phyloP scores from a whole-genome alignment of 2,888 invertebrate genomes.

The Andrena bucephala region DNA sequence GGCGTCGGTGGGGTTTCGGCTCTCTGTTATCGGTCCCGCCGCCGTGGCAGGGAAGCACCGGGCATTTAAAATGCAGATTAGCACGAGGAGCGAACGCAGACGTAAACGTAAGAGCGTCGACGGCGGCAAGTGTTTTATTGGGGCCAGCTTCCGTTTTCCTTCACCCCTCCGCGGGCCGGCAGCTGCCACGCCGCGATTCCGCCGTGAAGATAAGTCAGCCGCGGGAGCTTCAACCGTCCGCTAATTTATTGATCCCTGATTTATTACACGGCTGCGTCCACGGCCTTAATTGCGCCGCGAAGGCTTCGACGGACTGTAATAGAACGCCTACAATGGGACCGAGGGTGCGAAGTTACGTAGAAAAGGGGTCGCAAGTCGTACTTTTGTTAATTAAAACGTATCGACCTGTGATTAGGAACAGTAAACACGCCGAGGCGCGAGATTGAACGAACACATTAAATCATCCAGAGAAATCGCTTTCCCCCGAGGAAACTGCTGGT shows the following conservation, averaged over 20 bases:
- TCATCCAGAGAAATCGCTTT: background rate
- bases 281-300: slow-evolving; percentile 24
- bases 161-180: slow-evolving; percentile 44
- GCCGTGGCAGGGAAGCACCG: slow-evolving; percentile 62
- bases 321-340: background rate
- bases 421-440: background rate
- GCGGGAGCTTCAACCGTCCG: slow-evolving; percentile 75
- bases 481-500: too few relatives aligned
- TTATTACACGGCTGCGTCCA: slow-evolving; percentile 75
- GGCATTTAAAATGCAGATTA: slow-evolving; percentile 81
- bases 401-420: background rate
- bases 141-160: slow-evolving; percentile 76
- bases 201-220: slow-evolving; percentile 74
- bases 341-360: background rate
- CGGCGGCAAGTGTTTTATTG: slow-evolving; percentile 80
- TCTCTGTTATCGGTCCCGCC: slow-evolving; percentile 70
- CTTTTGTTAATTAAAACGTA: background rate
- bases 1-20: slow-evolving; percentile 61
- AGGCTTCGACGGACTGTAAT: background rate
- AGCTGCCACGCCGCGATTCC: slow-evolving; percentile 66
- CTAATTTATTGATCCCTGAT: slow-evolving; percentile 81
- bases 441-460: background rate
- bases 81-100: slow-evolving; percentile 70
- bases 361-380: background rate
- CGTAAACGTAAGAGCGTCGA: slow-evolving; percentile 72